Conservation (phyloP, 2,888 invertebrate species). For the Drosophila robusta region DNA sequence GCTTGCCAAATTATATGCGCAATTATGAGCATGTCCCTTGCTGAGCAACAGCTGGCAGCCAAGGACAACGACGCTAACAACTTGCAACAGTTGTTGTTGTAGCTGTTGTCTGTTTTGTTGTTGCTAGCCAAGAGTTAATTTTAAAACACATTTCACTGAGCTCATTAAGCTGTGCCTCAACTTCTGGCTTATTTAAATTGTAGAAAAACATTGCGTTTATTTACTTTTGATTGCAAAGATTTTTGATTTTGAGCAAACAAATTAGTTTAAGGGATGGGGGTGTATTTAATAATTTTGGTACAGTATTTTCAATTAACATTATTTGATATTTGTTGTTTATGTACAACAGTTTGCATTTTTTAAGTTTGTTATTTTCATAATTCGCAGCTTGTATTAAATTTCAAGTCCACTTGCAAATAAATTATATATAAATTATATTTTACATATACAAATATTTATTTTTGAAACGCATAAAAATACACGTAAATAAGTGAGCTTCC, state of each 20-base stretch:
- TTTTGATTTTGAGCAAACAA: slow-evolving; percentile 15
- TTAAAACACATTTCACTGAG: slow-evolving; percentile 70
- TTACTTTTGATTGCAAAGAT: slow-evolving; percentile 57
- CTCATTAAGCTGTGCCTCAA: slow-evolving; percentile 56
- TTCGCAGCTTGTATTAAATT: background rate
- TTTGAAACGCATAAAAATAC: slow-evolving; percentile 30
- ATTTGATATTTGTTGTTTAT: background rate
- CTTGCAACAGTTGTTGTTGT: slow-evolving; percentile 21
- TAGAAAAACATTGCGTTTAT: slow-evolving; percentile 54
- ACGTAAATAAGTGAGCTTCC: slow-evolving; percentile 9
- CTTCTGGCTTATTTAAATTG: slow-evolving; percentile 59
- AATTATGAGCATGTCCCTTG: slow-evolving; percentile 58
- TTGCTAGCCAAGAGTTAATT: slow-evolving; percentile 63
- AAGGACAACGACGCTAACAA: slow-evolving; percentile 33
- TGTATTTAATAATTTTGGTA: background rate
- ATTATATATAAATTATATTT: background rate
- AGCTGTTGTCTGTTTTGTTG: slow-evolving; percentile 21
- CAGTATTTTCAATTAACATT: background rate
- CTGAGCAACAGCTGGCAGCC: slow-evolving; percentile 65
- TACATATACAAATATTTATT: background rate
- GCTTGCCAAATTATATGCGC: slow-evolving; percentile 60
- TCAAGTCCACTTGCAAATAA: background rate
- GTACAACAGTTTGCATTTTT: no score
- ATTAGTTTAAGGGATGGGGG: background rate
- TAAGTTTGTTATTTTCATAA: background rate